Conservation (phyloP, 1,140 invertebrate species). For the Oncopeltus fasciatus region DNA sequence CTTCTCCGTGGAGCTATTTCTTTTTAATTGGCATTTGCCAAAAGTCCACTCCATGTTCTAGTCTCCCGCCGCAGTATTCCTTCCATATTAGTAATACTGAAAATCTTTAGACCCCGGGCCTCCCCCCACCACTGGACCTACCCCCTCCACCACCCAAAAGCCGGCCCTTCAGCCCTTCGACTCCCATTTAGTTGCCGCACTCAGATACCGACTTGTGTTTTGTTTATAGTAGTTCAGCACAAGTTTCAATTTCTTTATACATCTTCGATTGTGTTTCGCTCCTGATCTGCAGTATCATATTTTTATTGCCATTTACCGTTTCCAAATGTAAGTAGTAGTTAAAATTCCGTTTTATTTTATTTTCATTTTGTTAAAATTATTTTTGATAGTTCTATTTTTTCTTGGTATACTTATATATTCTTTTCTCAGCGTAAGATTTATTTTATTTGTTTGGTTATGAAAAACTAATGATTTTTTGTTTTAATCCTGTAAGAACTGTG, state of each 20-base stretch:
- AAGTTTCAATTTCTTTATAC: conserved; percentile 23
- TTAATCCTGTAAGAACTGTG: too few species aligned
- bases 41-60: too few species aligned
- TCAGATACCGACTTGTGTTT: conserved; percentile 33
- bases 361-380: neutral
- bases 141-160: neutral
- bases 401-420: neutral
- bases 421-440: too few species aligned
- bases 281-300: conserved; percentile 16
- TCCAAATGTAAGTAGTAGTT: conserved; percentile 6
- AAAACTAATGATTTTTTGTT: too few species aligned
- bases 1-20: neutral
- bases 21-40: too few species aligned
- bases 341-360: neutral
- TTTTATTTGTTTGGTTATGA: too few species aligned
- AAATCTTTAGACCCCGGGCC: neutral
- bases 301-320: conserved; percentile 15
- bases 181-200: conserved; percentile 41
- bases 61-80: too few species aligned
- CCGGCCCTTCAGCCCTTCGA: conserved; percentile 21
- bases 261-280: conserved; percentile 19
- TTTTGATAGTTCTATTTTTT: neutral
- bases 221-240: conserved; percentile 26
- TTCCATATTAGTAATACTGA: neutral
- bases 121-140: neutral